These are phyloP conservation scores for Elymnias hypermnestra DNA, from an alignment of 1,140 invertebrate genomes.

Conservation along the genomic window DNA sequence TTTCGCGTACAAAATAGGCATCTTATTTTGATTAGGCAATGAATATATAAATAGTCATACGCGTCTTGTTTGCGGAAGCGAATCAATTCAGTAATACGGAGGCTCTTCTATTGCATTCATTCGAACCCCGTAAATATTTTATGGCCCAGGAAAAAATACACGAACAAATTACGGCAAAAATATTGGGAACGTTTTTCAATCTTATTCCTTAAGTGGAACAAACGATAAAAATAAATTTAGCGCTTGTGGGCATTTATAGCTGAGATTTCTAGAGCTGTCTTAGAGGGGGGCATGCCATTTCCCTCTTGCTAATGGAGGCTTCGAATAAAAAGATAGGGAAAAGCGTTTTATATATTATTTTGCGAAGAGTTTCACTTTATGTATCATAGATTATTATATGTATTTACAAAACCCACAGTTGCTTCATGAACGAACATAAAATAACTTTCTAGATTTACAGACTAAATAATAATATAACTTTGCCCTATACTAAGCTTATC, in stretches of 20 bases:
- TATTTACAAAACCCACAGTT: too few species aligned
- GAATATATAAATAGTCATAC: constrained; percentile 21
- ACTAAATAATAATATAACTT: too few species aligned
- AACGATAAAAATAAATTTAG: constrained; percentile 73
- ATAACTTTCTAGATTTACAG: too few species aligned
- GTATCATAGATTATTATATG: too few species aligned
- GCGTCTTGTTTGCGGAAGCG: constrained; percentile 54
- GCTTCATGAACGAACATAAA: too few species aligned
- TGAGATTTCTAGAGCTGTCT: constrained; percentile 58
- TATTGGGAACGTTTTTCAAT: constrained; percentile 67
- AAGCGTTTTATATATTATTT: constrained; percentile 9
- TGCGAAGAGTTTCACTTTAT: too few species aligned
- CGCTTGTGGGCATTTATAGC: constrained; percentile 69
- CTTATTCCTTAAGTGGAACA: constrained; percentile 73
- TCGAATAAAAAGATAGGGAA: background rate
- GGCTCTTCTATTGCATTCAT: constrained; percentile 57
- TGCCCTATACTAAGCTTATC: too few species aligned
- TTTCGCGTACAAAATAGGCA: too few species aligned
- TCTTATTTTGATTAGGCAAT: constrained; percentile 34
- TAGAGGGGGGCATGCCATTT: constrained; percentile 17
- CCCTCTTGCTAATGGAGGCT: constrained; percentile 18
- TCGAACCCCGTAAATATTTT: constrained; percentile 69
- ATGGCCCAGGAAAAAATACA: constrained; percentile 61
- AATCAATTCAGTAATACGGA: constrained; percentile 53
- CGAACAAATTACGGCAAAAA: constrained; percentile 61